phyloP scores from a whole-genome alignment of 2,113 vertebrate species.

The Ageneiosus marmoratus region DNA sequence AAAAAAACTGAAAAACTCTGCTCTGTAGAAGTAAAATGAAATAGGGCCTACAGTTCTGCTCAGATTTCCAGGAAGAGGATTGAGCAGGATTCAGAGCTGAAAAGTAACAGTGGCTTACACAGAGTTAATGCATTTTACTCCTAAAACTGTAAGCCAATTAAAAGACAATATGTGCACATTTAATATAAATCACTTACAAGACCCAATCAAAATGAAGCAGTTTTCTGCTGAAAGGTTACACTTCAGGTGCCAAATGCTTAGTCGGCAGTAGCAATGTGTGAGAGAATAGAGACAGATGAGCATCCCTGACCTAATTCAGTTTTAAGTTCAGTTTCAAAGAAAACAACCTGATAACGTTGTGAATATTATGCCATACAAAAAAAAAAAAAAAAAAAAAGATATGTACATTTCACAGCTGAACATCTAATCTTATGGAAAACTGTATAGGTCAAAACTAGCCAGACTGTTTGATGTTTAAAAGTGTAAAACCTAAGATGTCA shows the following conservation, averaged over 20 bases:
- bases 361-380: background rate
- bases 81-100: background rate
- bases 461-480: background rate
- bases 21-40: background rate
- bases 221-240: background rate
- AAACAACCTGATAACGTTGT: background rate
- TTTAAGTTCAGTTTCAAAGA: background rate
- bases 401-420: background rate
- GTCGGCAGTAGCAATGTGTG: background rate
- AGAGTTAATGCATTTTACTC: background rate
- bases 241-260: background rate
- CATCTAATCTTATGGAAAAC: background rate
- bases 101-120: background rate
- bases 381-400: background rate
- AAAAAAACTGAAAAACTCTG: background rate
- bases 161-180: background rate
- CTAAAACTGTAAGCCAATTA: background rate
- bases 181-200: background rate
- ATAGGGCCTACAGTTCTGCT: background rate
- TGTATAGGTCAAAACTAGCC: background rate
- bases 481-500: background rate
- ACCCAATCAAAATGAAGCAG: background rate
- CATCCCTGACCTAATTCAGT: background rate
- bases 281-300: background rate
- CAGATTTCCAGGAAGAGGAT: too few species aligned